Evolutionary conservation across 1,140 invertebrate species (phyloP), one percentile per base, ranked within the genome.

Genomic region (Sitodiplosis mosellana): DNA sequence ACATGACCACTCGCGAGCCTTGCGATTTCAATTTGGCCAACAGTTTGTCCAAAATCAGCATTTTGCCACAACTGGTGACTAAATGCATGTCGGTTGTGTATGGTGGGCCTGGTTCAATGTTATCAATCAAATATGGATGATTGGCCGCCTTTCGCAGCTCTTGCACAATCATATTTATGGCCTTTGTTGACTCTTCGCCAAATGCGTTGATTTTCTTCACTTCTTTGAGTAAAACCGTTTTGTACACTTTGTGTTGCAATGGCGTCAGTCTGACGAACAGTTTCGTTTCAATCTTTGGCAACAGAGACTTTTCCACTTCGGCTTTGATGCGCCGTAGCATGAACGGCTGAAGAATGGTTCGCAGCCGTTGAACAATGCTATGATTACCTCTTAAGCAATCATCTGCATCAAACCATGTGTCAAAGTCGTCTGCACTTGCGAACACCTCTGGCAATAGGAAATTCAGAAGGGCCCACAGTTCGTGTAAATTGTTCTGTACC

Each of bases 191-290:
- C 82, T 47, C 92, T 72, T 68, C 83, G 73, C 1, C 76, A 74
- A 58, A 70, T 53, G 7, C 67, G 64, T 54, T 73, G 69, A 43
- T 70, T 68, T 60, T 61, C 66, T 54, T 59, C 64, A 51, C 52
- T 59, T 45, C 69, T 65, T 58, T 65, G 67, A 53, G 69, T 63
- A 98, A 63, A 19, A 97, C 87, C 67, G 92, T 95, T 2, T 90
- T 95, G 60, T 97, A 91, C 90, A 90, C 94, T 66, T 97, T 92
- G 52, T 92, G 68, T 63, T 98, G 94, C 89, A 98, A 92, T 71
- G 95, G 94, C 61, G 88, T 92, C 17, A 98, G 68, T 10, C 92
- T 91, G 33, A 87, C 76, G 59, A 84, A 86, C 6, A 86, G 81
- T 69, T 97, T 45, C 74, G 53, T 69, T 71, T 58, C 77, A 82